phyloP scores from a whole-genome alignment of 2,797 vertebrate genomes.

The Pseudopleuronectes americanus region DNA sequence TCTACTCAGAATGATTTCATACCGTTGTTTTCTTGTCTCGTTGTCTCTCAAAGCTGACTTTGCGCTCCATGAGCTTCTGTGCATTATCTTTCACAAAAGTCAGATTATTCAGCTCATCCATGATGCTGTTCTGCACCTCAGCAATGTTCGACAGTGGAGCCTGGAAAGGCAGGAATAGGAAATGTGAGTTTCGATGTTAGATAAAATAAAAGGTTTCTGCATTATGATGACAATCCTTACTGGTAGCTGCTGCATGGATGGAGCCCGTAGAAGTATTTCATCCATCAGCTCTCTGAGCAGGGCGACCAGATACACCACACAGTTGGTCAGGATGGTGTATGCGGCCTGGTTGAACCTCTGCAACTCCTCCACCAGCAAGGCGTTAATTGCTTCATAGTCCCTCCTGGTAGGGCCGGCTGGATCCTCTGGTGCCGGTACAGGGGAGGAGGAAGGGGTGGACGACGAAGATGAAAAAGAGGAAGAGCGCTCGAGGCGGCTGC shows the following conservation, averaged over 20 bases:
- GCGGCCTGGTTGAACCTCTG: slow-evolving; percentile 90
- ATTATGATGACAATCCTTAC: slow-evolving; percentile 77
- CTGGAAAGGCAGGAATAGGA: slow-evolving; percentile 60
- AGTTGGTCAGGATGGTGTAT: slow-evolving; percentile 86
- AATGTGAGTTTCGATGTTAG: not conserved
- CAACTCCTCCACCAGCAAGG: slow-evolving; percentile 93
- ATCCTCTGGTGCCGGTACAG: slow-evolving; percentile 75
- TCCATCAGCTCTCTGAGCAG: slow-evolving; percentile 84
- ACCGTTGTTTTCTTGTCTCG: slow-evolving; percentile 80
- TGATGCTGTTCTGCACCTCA: slow-evolving; percentile 91
- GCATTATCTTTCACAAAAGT: slow-evolving; percentile 92
- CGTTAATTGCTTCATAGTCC: slow-evolving; percentile 95
- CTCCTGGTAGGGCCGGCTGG: slow-evolving; percentile 85
- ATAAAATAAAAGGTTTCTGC: not conserved
- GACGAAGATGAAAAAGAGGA: slow-evolving; percentile 76
- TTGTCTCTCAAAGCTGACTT: slow-evolving; percentile 94
- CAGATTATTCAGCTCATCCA: slow-evolving; percentile 91
- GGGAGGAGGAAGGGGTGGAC: slow-evolving; percentile 47
- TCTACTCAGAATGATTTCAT: slow-evolving; percentile 24
- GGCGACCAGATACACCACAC: slow-evolving; percentile 83
- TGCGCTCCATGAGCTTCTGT: slow-evolving; percentile 91
- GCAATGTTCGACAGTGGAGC: slow-evolving; percentile 86
- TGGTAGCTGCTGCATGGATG: slow-evolving; percentile 79
- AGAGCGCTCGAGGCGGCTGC: slow-evolving; percentile 87
- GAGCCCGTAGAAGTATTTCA: slow-evolving; percentile 71